phyloP scores from a whole-genome alignment of 2,888 invertebrate genomes.

The Drosophila maculinotata region DNA sequence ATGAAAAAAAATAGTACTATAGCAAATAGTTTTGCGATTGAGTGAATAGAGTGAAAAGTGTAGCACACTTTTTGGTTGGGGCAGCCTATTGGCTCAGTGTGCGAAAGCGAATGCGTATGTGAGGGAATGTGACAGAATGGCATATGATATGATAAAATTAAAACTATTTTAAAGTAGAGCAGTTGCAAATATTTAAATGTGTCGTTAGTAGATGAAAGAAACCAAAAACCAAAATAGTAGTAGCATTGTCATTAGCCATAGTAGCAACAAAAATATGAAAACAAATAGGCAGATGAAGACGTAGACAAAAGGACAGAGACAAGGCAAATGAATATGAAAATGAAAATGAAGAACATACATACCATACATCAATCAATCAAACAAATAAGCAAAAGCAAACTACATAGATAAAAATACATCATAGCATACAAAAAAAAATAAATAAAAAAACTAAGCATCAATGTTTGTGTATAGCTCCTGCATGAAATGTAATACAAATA shows the following conservation, averaged over 20 bases:
- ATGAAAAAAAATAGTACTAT: constrained; percentile 36
- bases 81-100: constrained; percentile 66
- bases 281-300: constrained; percentile 31
- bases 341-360: constrained; percentile 55
- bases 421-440: constrained; percentile 45
- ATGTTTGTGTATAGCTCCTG: constrained; percentile 75
- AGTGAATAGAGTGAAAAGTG: constrained; percentile 52
- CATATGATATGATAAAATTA: constrained; percentile 45
- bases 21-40: constrained; percentile 57
- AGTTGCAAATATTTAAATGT: constrained; percentile 81
- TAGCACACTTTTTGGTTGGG: constrained; percentile 63
- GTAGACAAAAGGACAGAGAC: constrained; percentile 4
- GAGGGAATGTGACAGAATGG: constrained; percentile 47
- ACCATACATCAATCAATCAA: constrained; percentile 71
- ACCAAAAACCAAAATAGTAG: constrained; percentile 62
- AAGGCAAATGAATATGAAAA: constrained; percentile 7
- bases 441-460: constrained; percentile 55
- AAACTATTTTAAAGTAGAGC: constrained; percentile 79
- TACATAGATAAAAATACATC: constrained; percentile 53
- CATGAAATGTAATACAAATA: constrained; percentile 65
- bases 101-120: constrained; percentile 19
- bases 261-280: constrained; percentile 50
- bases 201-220: constrained; percentile 72
- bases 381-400: constrained; percentile 54
- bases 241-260: constrained; percentile 78